These are phyloP conservation scores for Callosobruchus maculatus DNA, from an alignment of 2,888 invertebrate genomes.

Conservation along the genomic window DNA sequence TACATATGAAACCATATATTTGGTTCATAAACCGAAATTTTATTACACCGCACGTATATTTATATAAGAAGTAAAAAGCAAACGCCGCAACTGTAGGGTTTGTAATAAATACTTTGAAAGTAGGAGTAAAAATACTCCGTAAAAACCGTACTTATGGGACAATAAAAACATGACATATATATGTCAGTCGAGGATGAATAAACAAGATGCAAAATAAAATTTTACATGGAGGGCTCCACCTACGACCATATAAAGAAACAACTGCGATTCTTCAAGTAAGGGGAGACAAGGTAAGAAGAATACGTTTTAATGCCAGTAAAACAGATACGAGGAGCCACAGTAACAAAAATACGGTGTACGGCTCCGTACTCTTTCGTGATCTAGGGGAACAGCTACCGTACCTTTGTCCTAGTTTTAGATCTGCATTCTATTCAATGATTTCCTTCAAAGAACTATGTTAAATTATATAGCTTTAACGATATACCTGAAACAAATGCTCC, in stretches of 20 bases:
- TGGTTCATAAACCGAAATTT: not conserved
- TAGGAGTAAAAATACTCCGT: not conserved
- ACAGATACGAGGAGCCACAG: no score
- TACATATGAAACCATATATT: not conserved
- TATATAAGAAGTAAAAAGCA: not conserved
- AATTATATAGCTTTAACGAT: no score
- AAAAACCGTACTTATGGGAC: not conserved
- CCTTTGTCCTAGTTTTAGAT: no score
- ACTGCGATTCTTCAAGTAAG: not conserved
- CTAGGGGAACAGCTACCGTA: no score
- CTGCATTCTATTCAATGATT: no score
- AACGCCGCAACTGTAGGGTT: not conserved
- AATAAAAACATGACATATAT: not conserved
- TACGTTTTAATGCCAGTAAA: no score
- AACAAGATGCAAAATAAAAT: not conserved
- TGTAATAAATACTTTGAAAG: not conserved
- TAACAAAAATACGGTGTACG: no score
- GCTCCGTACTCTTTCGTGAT: no score
- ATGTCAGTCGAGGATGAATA: not conserved
- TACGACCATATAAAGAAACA: not conserved
- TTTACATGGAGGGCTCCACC: not conserved
- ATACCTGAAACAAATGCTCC: no score
- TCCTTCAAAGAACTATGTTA: no score
- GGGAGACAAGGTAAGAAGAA: no score
- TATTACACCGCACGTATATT: not conserved